Conservation (phyloP, 2,113 vertebrate genomes). For the Butorides virescens region DNA sequence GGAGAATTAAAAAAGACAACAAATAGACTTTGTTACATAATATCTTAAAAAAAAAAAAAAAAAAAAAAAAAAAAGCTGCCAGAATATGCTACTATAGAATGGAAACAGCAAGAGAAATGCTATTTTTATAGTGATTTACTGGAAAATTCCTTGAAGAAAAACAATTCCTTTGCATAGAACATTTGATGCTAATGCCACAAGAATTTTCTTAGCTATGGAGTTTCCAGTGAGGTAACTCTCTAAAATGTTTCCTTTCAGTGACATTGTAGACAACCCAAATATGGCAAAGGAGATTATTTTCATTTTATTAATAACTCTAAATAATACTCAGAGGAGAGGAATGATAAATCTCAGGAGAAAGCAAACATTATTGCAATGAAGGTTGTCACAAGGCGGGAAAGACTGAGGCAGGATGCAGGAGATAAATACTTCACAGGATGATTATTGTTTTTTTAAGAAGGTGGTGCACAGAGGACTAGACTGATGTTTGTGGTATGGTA, state of each 20-base stretch:
- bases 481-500: neutral
- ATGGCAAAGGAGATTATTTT: neutral
- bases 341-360: neutral
- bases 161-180: slow-evolving; percentile 14
- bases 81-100: neutral
- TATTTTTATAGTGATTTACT: slow-evolving; percentile 6
- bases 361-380: neutral
- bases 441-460: neutral
- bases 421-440: neutral
- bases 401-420: neutral
- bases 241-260: slow-evolving; percentile 18
- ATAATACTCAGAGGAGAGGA: neutral
- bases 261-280: neutral
- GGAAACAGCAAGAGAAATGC: slow-evolving; percentile 19
- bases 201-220: slow-evolving; percentile 26
- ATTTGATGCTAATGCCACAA: neutral
- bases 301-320: slow-evolving; percentile 9
- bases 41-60: neutral
- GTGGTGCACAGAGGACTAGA: neutral
- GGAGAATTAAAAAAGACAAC: neutral
- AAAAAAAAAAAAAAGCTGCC: neutral
- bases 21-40: slow-evolving; percentile 36
- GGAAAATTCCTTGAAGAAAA: slow-evolving; percentile 40
- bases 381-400: neutral
- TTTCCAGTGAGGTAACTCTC: slow-evolving; percentile 44